Evolutionary conservation across 2,888 invertebrate genomes (phyloP).

Genomic region (Cantharis flavilabris): DNA sequence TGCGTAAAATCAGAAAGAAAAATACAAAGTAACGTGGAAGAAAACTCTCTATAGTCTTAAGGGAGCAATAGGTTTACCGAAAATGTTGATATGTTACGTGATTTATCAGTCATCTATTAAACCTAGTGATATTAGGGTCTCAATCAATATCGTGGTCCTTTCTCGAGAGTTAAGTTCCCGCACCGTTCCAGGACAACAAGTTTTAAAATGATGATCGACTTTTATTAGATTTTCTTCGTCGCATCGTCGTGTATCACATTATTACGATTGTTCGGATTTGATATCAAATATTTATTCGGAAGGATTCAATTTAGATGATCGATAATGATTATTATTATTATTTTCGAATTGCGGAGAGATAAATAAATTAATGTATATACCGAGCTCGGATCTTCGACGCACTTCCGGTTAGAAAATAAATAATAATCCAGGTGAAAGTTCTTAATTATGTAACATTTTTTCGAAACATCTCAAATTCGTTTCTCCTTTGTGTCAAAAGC

Average conservation of each 20-base stretch:
- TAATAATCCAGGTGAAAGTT: background rate
- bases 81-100: constrained; percentile 23
- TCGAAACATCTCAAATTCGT: constrained; percentile 8
- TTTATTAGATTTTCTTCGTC: background rate
- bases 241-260: background rate
- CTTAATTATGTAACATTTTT: constrained; percentile 7
- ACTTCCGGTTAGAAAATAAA: background rate
- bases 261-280: background rate
- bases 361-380: no score
- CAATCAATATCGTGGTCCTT: background rate
- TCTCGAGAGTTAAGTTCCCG: background rate
- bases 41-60: constrained; percentile 11
- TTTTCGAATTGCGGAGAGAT: background rate
- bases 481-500: constrained; percentile 12
- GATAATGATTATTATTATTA: background rate
- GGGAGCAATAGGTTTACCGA: constrained; percentile 19
- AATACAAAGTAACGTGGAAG: constrained; percentile 11
- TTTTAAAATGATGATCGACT: background rate
- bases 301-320: background rate
- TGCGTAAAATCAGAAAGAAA: constrained; percentile 21
- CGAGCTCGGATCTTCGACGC: no score
- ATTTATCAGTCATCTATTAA: constrained; percentile 24
- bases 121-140: background rate
- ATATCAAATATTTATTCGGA: background rate
- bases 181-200: background rate